Conservation (phyloP, 2,113 vertebrate species). For the Pao palembangensis region DNA sequence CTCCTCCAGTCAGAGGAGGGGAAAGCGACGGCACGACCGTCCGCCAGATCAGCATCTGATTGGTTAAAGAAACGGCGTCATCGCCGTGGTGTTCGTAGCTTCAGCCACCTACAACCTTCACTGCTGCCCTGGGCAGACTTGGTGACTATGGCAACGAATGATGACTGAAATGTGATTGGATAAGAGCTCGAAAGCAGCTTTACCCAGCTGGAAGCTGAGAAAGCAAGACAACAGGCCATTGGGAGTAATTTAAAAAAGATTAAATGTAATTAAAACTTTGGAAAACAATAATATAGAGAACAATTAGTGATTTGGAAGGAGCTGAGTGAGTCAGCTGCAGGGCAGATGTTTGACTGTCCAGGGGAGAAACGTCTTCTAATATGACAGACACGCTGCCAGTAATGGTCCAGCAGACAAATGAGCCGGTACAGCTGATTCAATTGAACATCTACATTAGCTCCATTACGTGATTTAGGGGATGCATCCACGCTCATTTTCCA, state of each 20-base stretch:
- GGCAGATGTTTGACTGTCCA: constrained; percentile 41
- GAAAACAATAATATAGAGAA: too few relatives aligned
- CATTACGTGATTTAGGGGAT: constrained; percentile 55
- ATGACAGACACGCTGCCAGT: constrained; percentile 63
- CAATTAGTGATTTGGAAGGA: too few relatives aligned
- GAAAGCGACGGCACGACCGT: too few relatives aligned
- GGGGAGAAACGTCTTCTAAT: constrained; percentile 57
- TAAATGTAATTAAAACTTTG: background rate
- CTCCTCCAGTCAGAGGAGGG: too few relatives aligned
- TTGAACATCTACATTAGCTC: constrained; percentile 65
- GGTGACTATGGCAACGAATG: too few relatives aligned
- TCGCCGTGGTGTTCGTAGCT: too few relatives aligned
- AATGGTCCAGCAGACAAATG: constrained; percentile 62
- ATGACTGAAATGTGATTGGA: background rate
- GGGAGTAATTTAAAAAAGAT: background rate
- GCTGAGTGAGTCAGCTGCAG: background rate
- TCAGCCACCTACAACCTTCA: too few relatives aligned
- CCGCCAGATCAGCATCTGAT: too few relatives aligned
- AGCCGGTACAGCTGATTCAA: constrained; percentile 53
- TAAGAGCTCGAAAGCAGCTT: background rate
- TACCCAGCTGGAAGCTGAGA: background rate
- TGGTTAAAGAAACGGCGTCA: too few relatives aligned
- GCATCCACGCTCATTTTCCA: constrained; percentile 35
- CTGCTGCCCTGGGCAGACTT: too few relatives aligned
- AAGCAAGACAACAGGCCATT: background rate